Conservation (phyloP, 2,888 invertebrate genomes). For the Auanema sp. region DNA sequence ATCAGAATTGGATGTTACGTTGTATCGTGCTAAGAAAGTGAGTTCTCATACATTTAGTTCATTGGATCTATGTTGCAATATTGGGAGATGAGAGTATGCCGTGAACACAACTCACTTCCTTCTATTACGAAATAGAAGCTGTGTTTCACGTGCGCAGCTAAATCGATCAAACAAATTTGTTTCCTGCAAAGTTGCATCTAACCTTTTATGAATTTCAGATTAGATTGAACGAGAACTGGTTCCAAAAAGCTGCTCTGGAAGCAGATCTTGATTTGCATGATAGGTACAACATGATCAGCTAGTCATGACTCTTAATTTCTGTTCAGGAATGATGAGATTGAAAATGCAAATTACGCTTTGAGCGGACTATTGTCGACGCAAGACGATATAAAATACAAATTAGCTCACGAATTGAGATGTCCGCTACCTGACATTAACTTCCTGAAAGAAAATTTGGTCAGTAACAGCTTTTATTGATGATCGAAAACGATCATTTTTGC, state of each 20-base stretch:
- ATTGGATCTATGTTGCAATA: no score
- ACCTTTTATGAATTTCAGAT: slow-evolving; percentile 46
- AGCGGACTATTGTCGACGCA: no score
- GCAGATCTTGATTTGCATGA: slow-evolving; percentile 83
- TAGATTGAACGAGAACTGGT: slow-evolving; percentile 75
- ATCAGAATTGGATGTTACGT: slow-evolving; percentile 77
- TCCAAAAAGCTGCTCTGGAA: slow-evolving; percentile 81
- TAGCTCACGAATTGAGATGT: neutral
- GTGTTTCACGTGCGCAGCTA: no score
- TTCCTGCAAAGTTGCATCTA: no score
- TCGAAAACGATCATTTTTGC: neutral
- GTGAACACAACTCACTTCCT: no score
- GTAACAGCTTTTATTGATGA: neutral
- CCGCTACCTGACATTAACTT: neutral
- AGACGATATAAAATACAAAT: neutral
- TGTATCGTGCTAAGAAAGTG: slow-evolving; percentile 72
- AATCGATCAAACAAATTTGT: no score
- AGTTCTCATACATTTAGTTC: no score
- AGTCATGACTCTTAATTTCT: no score
- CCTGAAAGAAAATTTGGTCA: neutral
- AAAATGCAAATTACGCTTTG: slow-evolving; percentile 12
- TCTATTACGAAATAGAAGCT: no score
- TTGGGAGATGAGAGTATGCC: no score
- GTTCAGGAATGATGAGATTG: slow-evolving; percentile 6
- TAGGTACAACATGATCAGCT: no score